Evolutionary conservation across 2,797 vertebrate genomes (phyloP), one percentile per base, ranked within the genome.

Genomic region (Poecilia picta): DNA sequence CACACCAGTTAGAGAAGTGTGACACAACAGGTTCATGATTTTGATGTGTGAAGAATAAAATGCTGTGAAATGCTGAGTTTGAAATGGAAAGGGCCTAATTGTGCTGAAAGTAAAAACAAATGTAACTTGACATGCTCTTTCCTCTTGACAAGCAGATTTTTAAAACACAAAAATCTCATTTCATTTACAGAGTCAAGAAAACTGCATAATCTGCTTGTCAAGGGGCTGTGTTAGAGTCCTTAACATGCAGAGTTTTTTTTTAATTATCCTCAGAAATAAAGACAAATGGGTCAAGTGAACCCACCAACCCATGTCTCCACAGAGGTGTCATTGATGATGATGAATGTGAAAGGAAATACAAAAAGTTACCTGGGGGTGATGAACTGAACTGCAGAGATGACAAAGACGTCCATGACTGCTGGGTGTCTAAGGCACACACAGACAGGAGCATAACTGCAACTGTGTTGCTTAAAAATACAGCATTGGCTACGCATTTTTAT

Each of bases 371-470:
- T 96, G 95, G 90, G 89, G 91, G 83, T 13, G 94, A 90, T 51
- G 91, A 90, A 6, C 83, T 95, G 92, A 94, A 93, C 77, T 96
- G 95, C 78, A 96, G 86, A 70, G 94, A 59, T 23, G 95, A 94
- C 85, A 96, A 87, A 76, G 97, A 96, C 39, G 95, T 93, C 95
- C 94, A 96, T 81, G 96, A 96, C 82, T 93, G 94, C 82, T 95
- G 93, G 72, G 80, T 83, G 80, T 95, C 95, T 96, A 89, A 76
- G 68, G 75, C 45, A 73, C 74, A 87, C 15, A 79, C 1, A 16
- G 23, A 79, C 68, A 85, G n/a, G 82, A 64, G 81, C 1, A 47
- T n/a, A 18, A 75, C 31, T 10, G 53, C 8, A 74, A 15, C 25
- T n/a, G 49, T 43, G 45, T 75, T 51, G 59, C 72, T 15, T 71